Conservation (phyloP, 2,888 invertebrate genomes). For the Limnephilus lunatus region DNA sequence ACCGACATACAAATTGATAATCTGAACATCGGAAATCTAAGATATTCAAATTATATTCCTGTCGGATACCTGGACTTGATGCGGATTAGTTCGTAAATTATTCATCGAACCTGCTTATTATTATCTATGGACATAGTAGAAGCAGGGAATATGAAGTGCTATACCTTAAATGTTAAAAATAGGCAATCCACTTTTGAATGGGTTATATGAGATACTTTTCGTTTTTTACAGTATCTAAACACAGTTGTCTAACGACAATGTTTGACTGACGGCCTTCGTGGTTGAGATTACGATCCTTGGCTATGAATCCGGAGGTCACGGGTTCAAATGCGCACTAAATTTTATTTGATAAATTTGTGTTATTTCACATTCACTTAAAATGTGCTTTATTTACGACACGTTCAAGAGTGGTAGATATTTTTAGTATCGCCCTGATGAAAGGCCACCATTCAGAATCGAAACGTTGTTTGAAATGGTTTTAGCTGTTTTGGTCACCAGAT, state of each 20-base stretch:
- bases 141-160: neutral
- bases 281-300: too few species aligned
- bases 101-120: neutral
- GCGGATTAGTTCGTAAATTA: neutral
- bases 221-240: neutral
- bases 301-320: too few species aligned
- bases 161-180: neutral
- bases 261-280: too few species aligned
- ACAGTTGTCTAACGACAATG: neutral
- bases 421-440: too few species aligned
- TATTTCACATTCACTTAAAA: too few species aligned
- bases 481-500: too few species aligned
- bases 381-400: too few species aligned
- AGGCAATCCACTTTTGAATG: neutral
- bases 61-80: neutral
- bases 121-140: neutral
- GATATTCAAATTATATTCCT: constrained; percentile 12
- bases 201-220: neutral
- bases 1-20: constrained; percentile 50
- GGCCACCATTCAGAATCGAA: too few species aligned
- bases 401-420: too few species aligned
- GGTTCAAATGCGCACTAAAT: too few species aligned
- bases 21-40: constrained; percentile 32
- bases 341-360: too few species aligned
- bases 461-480: too few species aligned